Evolutionary conservation across 2,113 vertebrate genomes (phyloP).

Genomic region (Oxygymnocypris stewartii): DNA sequence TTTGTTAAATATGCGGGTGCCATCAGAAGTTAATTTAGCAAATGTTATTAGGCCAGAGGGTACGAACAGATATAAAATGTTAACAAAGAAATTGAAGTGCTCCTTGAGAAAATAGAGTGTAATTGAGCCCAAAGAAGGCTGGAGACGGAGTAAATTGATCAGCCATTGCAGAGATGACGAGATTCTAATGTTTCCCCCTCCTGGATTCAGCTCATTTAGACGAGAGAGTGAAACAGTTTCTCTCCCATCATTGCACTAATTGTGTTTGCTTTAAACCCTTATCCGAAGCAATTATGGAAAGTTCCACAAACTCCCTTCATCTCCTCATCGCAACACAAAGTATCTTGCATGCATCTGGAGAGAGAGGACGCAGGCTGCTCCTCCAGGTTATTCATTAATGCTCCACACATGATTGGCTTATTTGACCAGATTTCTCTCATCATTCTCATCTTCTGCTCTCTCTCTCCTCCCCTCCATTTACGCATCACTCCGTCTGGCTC

Average conservation of each 20-base stretch:
- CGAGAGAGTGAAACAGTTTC: not conserved
- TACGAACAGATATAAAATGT: conserved; percentile 63
- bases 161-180: conserved; percentile 46
- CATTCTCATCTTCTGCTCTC: conserved; percentile 37
- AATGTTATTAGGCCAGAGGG: conserved; percentile 47
- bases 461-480: conserved; percentile 27
- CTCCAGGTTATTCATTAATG: conserved; percentile 65
- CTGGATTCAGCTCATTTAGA: conserved; percentile 38
- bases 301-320: conserved; percentile 58
- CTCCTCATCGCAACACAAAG: conserved; percentile 53
- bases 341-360: conserved; percentile 61
- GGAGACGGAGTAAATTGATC: conserved; percentile 55
- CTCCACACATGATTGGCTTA: conserved; percentile 58
- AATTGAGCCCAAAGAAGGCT: conserved; percentile 71
- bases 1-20: conserved; percentile 55
- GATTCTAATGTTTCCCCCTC: conserved; percentile 31
- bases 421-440: conserved; percentile 61
- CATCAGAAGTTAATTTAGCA: conserved; percentile 39
- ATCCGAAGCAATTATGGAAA: conserved; percentile 60
- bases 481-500: conserved; percentile 19
- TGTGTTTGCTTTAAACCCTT: conserved; percentile 60
- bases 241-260: conserved; percentile 13
- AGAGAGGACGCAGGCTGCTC: conserved; percentile 53
- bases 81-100: conserved; percentile 61
- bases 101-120: conserved; percentile 65